These are phyloP conservation scores for Lysandra coridon DNA, from an alignment of 2,888 invertebrate species.

Conservation along the genomic window DNA sequence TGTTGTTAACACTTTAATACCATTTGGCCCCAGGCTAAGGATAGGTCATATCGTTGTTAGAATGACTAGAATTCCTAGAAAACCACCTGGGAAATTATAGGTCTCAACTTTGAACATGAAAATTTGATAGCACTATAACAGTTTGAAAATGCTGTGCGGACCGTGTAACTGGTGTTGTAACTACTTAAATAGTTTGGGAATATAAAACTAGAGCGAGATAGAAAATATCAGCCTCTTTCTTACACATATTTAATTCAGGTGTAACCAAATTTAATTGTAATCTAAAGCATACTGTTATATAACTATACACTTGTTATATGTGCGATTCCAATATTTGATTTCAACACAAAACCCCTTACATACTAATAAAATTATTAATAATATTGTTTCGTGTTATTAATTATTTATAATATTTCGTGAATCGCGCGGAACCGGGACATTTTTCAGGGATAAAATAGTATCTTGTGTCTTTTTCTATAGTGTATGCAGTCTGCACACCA, in stretches of 20 bases:
- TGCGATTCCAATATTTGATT: too few relatives aligned
- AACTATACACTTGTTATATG: too few relatives aligned
- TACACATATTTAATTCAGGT: background rate
- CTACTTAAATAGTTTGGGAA: background rate
- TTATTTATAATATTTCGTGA: too few relatives aligned
- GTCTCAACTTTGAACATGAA: conserved; percentile 37
- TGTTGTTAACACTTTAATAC: background rate
- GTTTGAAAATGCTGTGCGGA: background rate
- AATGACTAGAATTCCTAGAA: conserved; percentile 33
- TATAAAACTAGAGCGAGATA: background rate
- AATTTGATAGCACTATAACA: conserved; percentile 40
- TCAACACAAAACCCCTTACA: too few relatives aligned
- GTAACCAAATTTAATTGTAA: too few relatives aligned
- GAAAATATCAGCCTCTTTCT: background rate
- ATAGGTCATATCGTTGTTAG: conserved; percentile 15
- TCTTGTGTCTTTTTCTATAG: too few relatives aligned
- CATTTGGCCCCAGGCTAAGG: background rate
- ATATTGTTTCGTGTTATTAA: too few relatives aligned
- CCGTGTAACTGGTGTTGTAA: background rate
- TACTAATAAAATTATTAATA: too few relatives aligned
- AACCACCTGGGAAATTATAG: conserved; percentile 42
- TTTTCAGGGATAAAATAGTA: too few relatives aligned
- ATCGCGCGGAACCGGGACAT: too few relatives aligned
- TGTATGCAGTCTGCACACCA: too few relatives aligned
- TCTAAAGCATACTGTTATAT: too few relatives aligned